A percentile compares a stretch with the other conserved stretches of the same genome.
These are phyloP conservation scores for Cichlasoma orientale DNA, from an alignment of 2,797 vertebrate genomes.

Conservation along the genomic window DNA sequence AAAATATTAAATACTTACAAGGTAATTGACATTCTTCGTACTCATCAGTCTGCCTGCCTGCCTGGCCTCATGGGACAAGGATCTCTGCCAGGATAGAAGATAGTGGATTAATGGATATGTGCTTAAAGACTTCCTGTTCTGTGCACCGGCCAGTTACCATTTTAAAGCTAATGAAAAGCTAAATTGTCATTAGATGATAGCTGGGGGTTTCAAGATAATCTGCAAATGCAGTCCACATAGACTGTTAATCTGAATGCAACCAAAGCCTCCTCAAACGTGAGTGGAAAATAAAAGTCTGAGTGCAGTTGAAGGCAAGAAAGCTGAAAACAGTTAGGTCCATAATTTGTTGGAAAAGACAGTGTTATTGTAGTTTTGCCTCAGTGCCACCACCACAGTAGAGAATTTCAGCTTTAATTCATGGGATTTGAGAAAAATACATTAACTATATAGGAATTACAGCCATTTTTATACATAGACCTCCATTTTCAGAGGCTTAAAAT, in stretches of 20 bases:
- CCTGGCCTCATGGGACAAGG: not conserved
- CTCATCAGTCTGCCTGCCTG: not conserved
- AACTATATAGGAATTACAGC: not conserved
- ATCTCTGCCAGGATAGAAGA: not conserved
- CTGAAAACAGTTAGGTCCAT: no score
- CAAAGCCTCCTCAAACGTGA: not conserved
- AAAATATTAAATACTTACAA: not conserved
- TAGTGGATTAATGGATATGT: not conserved
- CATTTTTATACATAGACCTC: not conserved
- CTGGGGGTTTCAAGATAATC: not conserved
- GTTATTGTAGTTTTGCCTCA: not conserved
- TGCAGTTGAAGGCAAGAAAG: no score
- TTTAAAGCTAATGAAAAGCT: not conserved
- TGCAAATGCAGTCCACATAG: not conserved
- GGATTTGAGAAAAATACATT: not conserved
- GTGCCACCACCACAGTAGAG: no score
- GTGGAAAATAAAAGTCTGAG: not conserved
- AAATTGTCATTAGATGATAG: not conserved
- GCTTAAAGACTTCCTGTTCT: not conserved
- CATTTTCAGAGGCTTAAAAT: not conserved
- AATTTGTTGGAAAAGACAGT: no score
- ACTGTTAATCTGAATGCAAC: not conserved
- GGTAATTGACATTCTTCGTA: not conserved
- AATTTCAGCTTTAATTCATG: no score
- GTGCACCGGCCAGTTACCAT: not conserved